Conservation (phyloP, 1,140 invertebrate genomes). For the Lordiphosa collinella region DNA sequence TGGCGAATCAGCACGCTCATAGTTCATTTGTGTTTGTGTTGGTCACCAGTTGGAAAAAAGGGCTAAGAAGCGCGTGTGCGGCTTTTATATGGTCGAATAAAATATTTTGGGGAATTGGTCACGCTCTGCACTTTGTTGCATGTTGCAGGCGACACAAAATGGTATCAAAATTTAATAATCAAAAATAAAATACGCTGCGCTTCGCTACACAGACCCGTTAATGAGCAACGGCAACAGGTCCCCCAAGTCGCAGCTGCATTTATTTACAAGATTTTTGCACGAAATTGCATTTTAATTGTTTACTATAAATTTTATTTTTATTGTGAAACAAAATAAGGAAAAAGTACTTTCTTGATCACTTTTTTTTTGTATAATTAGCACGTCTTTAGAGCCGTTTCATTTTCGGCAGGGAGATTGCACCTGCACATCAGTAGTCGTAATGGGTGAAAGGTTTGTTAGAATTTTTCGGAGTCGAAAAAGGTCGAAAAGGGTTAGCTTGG, state of each 20-base stretch:
- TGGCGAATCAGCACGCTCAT: slow-evolving; percentile 30
- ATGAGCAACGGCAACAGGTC: slow-evolving; percentile 56
- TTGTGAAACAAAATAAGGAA: neutral
- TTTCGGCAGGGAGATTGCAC: slow-evolving; percentile 16
- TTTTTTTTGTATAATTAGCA: slow-evolving; percentile 28
- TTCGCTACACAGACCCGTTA: slow-evolving; percentile 41
- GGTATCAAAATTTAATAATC: slow-evolving; percentile 64
- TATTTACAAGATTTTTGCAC: slow-evolving; percentile 48
- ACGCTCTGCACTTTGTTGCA: slow-evolving; percentile 58
- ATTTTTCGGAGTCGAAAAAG: slow-evolving; percentile 18
- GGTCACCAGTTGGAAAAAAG: slow-evolving; percentile 15
- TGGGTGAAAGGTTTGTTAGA: slow-evolving; percentile 55
- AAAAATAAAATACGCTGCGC: slow-evolving; percentile 36
- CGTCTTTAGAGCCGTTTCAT: neutral
- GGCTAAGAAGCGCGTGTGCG: slow-evolving; percentile 32
- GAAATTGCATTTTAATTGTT: slow-evolving; percentile 70
- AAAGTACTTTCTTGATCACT: neutral
- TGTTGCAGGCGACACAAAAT: slow-evolving; percentile 61
- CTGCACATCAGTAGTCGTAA: slow-evolving; percentile 30
- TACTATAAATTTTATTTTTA: slow-evolving; percentile 18
- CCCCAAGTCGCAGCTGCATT: slow-evolving; percentile 30
- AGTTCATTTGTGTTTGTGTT: slow-evolving; percentile 15
- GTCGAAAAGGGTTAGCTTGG: slow-evolving; percentile 26
- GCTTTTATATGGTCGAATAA: slow-evolving; percentile 2
- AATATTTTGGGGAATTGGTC: slow-evolving; percentile 43